Evolutionary conservation across 1,140 invertebrate species (phyloP).

Genomic region (Ostrea denselamellosa): DNA sequence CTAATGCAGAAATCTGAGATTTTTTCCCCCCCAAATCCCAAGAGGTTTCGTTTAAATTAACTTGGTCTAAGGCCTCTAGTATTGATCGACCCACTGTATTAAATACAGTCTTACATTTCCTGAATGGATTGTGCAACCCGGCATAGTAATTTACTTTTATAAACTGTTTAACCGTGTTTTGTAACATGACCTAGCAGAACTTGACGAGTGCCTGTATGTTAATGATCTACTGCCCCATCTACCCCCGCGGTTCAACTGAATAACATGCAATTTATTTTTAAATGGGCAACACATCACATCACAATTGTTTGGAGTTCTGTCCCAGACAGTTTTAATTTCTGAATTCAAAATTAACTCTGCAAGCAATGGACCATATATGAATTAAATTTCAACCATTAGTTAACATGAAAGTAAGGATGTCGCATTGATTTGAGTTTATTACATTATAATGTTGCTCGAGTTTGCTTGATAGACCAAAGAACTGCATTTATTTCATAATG

Average conservation of each 20-base stretch:
- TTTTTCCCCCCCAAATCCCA: too few relatives aligned
- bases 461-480: neutral
- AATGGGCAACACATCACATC: neutral
- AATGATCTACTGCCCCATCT: neutral
- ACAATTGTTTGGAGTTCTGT: neutral
- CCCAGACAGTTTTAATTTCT: slow-evolving; percentile 20
- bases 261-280: neutral
- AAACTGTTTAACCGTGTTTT: neutral
- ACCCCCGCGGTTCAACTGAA: neutral
- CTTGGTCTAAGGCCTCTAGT: too few relatives aligned
- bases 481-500: neutral
- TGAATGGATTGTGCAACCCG: neutral
- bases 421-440: neutral
- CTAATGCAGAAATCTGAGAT: too few relatives aligned
- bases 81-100: neutral
- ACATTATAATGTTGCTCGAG: neutral
- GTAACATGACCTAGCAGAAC: neutral
- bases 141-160: neutral
- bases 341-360: neutral
- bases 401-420: neutral
- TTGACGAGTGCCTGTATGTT: neutral
- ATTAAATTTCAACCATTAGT: slow-evolving; percentile 1
- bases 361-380: neutral
- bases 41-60: too few relatives aligned
- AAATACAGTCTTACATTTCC: neutral